These are phyloP conservation scores for Condylura cristata DNA, from an alignment of 2,113 vertebrate genomes.

Conservation along the genomic window DNA sequence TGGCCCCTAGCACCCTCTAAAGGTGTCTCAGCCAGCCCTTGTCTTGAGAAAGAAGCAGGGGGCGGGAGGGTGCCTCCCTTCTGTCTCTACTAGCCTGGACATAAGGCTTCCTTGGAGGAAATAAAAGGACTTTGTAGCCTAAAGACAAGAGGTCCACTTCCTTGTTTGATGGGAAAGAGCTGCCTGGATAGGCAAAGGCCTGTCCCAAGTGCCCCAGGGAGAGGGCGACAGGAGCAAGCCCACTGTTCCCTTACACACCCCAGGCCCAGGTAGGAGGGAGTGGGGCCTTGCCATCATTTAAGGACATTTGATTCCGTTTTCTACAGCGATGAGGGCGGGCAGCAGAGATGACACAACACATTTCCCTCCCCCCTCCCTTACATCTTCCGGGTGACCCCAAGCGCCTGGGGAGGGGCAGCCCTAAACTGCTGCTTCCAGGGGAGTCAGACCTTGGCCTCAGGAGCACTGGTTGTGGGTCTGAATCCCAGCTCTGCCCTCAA, in stretches of 20 bases:
- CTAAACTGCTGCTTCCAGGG: not conserved
- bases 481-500: not conserved
- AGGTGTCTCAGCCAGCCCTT: not conserved
- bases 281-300: not conserved
- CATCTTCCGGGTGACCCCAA: not conserved
- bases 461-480: not conserved
- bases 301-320: not conserved
- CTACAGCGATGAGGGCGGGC: no score
- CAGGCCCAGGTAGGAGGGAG: not conserved
- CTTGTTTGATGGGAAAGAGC: not conserved
- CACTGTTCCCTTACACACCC: no score
- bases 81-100: not conserved
- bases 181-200: no score
- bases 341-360: no score
- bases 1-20: not conserved
- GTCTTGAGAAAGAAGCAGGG: not conserved
- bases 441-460: not conserved
- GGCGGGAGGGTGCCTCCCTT: accelerated
- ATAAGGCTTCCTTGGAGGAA: not conserved
- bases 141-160: not conserved
- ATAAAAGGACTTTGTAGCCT: not conserved
- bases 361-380: not conserved
- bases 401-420: accelerated
- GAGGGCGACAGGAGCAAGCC: no score
- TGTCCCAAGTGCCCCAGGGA: accelerated